Base-by-base conservation (phyloP, 1,140 invertebrate species). In the Drosophila hydei region DNA sequence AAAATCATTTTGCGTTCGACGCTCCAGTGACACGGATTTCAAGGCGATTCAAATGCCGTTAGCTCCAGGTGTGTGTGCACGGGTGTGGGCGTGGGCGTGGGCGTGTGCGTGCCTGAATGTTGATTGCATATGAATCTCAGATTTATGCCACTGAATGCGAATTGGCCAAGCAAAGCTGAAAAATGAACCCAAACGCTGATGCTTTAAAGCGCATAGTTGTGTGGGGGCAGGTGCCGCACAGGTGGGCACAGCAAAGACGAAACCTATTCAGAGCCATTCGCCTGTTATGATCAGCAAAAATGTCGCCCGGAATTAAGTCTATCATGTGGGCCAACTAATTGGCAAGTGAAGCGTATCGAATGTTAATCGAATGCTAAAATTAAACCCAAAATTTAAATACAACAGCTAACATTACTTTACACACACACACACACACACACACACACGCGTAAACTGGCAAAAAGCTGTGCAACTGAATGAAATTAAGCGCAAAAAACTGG, bases 1-100 rank as follows among this genome's bases (percentile, higher is more conserved):
- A 62, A 55, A 61, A 80, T 74, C 69, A 69, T 62, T 80, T 61
- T 55, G 73, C 54, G 40, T 77, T 78, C 76, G 56, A 59, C 30
- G 63, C 40, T 60, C 62, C 54, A 56, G 70, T 77, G 74, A 81
- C 74, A 81, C 60, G 63, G 70, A 81, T 81, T 81, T 74, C 58
- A 45, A 58, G 60, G 60, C 69, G 63, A 77, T 80, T 74, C 77
- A 70, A 70, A 63, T 50, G 68, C 36, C 48, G 45, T 62, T 67
- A 58, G 40, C 6, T 16, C 2, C 4, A 7, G 4, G 16, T 30
- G 6, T 27, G 18, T n/a, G n/a, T n/a, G n/a, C n/a, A n/a, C n/a
- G n/a, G n/a, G n/a, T n/a, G n/a, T n/a, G n/a, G n/a, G n/a, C 14
- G 33, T 16, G 14, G 12, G 18, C 12, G 19, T 45, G 4, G 1